A percentile compares a stretch with the other conserved stretches of the same genome.
These are phyloP conservation scores for Sialia sialis DNA, from an alignment of 2,113 vertebrate genomes.

Conservation along the genomic window DNA sequence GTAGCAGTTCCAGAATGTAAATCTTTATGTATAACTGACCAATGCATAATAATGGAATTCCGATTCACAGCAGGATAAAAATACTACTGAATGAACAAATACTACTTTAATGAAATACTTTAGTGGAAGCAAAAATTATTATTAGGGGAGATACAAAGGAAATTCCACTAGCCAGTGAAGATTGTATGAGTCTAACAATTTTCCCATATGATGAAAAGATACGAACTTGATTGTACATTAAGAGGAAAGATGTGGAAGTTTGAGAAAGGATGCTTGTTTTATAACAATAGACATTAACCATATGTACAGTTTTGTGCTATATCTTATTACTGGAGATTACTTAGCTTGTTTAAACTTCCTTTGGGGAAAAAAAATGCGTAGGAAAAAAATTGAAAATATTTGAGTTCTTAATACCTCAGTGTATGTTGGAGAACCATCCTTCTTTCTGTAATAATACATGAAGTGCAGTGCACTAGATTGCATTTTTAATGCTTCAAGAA, in stretches of 20 bases:
- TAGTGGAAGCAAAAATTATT: not conserved
- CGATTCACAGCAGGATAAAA: not conserved
- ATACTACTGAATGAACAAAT: not conserved
- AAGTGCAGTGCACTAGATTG: not conserved
- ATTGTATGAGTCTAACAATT: not conserved
- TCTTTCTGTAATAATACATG: not conserved
- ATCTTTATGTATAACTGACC: not conserved
- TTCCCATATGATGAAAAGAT: not conserved
- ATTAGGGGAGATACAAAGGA: not conserved
- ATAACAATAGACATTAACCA: not conserved
- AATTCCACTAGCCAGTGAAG: not conserved
- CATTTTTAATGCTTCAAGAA: slow-evolving; percentile 37
- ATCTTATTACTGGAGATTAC: not conserved
- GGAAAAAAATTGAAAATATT: slow-evolving; percentile 25
- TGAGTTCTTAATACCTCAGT: slow-evolving; percentile 19
- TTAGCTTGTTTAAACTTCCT: not conserved
- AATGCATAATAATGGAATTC: not conserved
- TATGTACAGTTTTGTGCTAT: not conserved
- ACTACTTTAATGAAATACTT: not conserved
- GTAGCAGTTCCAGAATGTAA: not conserved
- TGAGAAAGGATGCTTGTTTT: not conserved
- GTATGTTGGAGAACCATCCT: not conserved
- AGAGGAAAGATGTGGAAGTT: not conserved
- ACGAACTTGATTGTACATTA: not conserved
- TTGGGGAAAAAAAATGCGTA: not conserved